Evolutionary conservation across 2,888 invertebrate genomes (phyloP).

Genomic region (Trachelus stipa): DNA sequence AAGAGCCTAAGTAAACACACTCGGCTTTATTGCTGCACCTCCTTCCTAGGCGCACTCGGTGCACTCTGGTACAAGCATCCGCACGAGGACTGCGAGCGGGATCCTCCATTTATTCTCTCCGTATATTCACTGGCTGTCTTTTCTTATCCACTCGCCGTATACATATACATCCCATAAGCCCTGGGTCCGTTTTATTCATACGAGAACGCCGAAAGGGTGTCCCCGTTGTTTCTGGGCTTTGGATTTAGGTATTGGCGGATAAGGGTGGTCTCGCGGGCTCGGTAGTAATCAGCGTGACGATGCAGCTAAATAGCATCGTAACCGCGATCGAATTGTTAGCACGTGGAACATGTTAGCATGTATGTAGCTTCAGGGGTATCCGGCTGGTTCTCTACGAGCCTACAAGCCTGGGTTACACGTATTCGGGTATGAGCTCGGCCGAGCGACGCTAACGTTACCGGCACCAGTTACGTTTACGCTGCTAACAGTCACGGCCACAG

Average conservation of each 20-base stretch:
- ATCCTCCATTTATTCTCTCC: not conserved
- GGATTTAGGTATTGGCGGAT: not conserved
- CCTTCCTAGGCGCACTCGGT: slow-evolving; percentile 29
- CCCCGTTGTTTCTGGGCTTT: not conserved
- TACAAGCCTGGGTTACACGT: slow-evolving; percentile 4
- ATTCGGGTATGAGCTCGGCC: not conserved
- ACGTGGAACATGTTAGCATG: slow-evolving; percentile 50
- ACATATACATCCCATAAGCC: not conserved
- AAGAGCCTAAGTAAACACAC: slow-evolving; percentile 64
- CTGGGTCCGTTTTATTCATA: not conserved
- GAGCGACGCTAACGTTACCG: slow-evolving; percentile 9
- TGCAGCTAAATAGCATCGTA: slow-evolving; percentile 62
- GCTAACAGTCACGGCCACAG: not conserved
- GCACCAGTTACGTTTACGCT: not conserved
- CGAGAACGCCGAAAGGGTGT: not conserved
- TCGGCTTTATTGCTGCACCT: slow-evolving; percentile 62
- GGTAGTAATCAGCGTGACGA: slow-evolving; percentile 58
- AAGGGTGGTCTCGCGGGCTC: slow-evolving; percentile 20
- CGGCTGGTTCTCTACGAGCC: slow-evolving; percentile 40
- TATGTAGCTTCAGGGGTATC: slow-evolving; percentile 36
- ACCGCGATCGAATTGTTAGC: slow-evolving; percentile 62
- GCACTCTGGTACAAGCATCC: not conserved
- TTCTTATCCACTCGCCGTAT: not conserved
- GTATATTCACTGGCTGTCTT: not conserved
- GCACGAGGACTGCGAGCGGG: not conserved